A percentile compares a stretch with the other conserved stretches of the same genome.
These are phyloP conservation scores for Xestia ashworthii DNA, from an alignment of 2,888 invertebrate species.

Conservation along the genomic window DNA sequence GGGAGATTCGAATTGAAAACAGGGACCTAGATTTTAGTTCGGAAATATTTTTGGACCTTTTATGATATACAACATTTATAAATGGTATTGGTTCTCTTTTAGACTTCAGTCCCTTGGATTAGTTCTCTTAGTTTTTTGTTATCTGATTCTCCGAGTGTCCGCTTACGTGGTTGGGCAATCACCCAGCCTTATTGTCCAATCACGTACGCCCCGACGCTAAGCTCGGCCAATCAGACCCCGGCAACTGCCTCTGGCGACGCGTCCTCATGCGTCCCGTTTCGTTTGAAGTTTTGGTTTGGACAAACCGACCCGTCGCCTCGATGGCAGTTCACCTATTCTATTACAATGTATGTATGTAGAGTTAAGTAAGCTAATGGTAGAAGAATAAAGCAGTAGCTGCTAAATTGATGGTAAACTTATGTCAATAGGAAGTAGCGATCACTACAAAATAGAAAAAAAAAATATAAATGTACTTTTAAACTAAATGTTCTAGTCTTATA, in stretches of 20 bases:
- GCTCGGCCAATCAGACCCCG: constrained; percentile 83
- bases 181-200: constrained; percentile 94
- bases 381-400: constrained; percentile 82
- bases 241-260: constrained; percentile 80
- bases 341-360: constrained; percentile 90
- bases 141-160: constrained; percentile 88
- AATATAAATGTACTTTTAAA: constrained; percentile 82
- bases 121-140: constrained; percentile 71
- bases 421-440: constrained; percentile 87
- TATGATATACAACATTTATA: constrained; percentile 81
- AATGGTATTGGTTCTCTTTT: constrained; percentile 65
- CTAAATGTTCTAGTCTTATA: constrained; percentile 87
- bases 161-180: constrained; percentile 93
- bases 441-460: constrained; percentile 85
- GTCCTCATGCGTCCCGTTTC: constrained; percentile 76
- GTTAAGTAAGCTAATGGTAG: constrained; percentile 87
- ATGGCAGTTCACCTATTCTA: constrained; percentile 79
- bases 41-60: constrained; percentile 88
- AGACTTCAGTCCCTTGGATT: constrained; percentile 64
- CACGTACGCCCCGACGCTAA: constrained; percentile 87
- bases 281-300: constrained; percentile 69
- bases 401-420: constrained; percentile 90
- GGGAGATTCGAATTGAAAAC: constrained; percentile 84
- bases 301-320: constrained; percentile 77
- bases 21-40: constrained; percentile 88